phyloP scores from a whole-genome alignment of 2,888 invertebrate genomes.

The Cantharis rustica region DNA sequence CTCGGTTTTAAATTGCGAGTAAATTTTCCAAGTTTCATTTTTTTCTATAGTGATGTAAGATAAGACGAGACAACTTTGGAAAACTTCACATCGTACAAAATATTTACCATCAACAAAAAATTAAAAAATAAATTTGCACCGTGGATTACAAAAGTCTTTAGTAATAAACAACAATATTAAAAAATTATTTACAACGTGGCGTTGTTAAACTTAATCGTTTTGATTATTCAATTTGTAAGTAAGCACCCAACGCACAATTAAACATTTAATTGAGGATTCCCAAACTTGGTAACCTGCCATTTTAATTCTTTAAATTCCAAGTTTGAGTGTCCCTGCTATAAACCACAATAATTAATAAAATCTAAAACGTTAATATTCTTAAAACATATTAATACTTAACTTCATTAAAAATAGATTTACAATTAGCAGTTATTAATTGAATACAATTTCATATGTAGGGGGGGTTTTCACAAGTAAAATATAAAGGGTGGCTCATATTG shows the following conservation, averaged over 20 bases:
- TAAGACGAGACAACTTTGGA: background rate
- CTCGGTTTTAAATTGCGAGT: background rate
- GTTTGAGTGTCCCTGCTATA: background rate
- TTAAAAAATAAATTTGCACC: background rate
- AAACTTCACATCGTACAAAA: background rate
- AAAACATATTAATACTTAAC: background rate
- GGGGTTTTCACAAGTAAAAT: background rate
- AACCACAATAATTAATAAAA: background rate
- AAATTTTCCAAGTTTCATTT: background rate
- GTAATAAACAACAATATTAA: background rate
- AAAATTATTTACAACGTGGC: background rate
- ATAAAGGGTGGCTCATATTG: background rate
- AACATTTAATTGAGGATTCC: background rate
- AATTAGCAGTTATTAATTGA: background rate
- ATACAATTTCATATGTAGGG: background rate
- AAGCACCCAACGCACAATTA: background rate
- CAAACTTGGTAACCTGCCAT: background rate
- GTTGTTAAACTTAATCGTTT: background rate
- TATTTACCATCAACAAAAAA: background rate
- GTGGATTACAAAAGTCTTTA: background rate
- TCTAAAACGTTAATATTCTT: background rate
- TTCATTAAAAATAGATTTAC: background rate
- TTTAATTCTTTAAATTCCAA: background rate
- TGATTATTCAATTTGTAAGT: background rate
- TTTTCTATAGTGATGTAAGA: background rate